A percentile compares a stretch with the other conserved stretches of the same genome.
Evolutionary conservation across 1,140 invertebrate genomes (phyloP).

Genomic region (Coptotermes formosanus): DNA sequence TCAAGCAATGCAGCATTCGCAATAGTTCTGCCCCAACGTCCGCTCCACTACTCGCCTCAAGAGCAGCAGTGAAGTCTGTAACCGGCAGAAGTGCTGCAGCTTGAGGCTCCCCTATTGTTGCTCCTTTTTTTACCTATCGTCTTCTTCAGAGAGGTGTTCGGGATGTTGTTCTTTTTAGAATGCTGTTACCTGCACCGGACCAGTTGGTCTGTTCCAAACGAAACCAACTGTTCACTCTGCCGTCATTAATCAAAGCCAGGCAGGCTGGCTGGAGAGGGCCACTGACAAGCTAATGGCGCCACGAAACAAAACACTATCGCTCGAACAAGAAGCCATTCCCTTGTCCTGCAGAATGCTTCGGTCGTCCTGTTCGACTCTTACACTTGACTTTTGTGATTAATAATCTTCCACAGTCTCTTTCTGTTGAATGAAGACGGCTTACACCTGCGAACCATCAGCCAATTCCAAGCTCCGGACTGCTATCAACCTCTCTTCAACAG

Average conservation of each 20-base stretch:
- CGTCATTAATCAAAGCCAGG: slow-evolving; percentile 18
- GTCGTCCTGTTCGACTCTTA: background rate
- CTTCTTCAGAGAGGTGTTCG: background rate
- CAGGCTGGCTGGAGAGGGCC: slow-evolving; percentile 4
- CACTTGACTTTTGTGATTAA: slow-evolving; percentile 16
- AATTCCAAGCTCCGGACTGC: background rate
- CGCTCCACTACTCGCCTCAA: background rate
- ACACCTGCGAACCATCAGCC: background rate
- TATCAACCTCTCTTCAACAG: slow-evolving; percentile 5
- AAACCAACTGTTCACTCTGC: slow-evolving; percentile 7
- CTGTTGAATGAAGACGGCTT: background rate
- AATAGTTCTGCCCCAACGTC: too few species aligned
- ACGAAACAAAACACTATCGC: slow-evolving; percentile 18
- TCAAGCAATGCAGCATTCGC: too few species aligned
- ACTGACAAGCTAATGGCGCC: slow-evolving; percentile 13
- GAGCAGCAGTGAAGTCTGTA: background rate
- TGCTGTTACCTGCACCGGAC: slow-evolving; percentile 7
- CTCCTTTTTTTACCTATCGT: background rate
- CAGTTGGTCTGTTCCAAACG: background rate
- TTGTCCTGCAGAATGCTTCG: background rate
- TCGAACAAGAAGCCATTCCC: slow-evolving; percentile 17
- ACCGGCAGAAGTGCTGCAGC: background rate
- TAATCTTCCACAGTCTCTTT: background rate
- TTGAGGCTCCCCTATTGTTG: slow-evolving; percentile 4
- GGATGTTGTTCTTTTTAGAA: background rate